Evolutionary conservation across 2,888 invertebrate genomes (phyloP).

Genomic region (Coelinius sp.): DNA sequence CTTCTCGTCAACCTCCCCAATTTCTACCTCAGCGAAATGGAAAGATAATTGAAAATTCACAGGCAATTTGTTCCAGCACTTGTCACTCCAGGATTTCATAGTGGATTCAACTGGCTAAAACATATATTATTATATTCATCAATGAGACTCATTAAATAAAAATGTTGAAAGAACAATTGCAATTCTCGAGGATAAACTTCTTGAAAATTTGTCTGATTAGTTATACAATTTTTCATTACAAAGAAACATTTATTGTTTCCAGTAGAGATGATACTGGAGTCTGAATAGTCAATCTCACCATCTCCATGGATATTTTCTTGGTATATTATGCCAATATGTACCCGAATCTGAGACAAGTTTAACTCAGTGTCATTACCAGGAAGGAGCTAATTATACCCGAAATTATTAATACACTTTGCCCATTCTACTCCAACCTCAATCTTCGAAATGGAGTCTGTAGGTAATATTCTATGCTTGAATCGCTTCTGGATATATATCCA

Average conservation of each 20-base stretch:
- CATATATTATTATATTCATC: neutral
- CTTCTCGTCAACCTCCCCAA: neutral
- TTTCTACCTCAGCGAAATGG: neutral
- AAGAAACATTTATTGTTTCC: neutral
- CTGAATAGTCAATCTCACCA: neutral
- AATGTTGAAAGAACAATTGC: neutral
- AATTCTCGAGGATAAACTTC: neutral
- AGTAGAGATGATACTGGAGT: neutral
- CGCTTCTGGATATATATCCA: constrained; percentile 30
- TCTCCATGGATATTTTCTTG: neutral
- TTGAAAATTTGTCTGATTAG: neutral
- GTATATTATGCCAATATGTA: neutral
- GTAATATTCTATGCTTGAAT: constrained; percentile 33
- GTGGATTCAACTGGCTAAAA: neutral
- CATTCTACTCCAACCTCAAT: constrained; percentile 15
- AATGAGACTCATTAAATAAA: neutral
- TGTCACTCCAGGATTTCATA: constrained; percentile 18
- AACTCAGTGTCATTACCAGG: neutral
- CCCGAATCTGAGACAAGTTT: neutral
- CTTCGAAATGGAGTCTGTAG: constrained; percentile 32
- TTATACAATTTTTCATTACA: neutral
- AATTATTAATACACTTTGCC: neutral
- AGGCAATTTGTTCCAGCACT: constrained; percentile 34
- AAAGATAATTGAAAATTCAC: constrained; percentile 36
- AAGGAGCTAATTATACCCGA: neutral